Evolutionary conservation across 2,797 vertebrate species (phyloP).

Genomic region (Gorsachius magnificus): DNA sequence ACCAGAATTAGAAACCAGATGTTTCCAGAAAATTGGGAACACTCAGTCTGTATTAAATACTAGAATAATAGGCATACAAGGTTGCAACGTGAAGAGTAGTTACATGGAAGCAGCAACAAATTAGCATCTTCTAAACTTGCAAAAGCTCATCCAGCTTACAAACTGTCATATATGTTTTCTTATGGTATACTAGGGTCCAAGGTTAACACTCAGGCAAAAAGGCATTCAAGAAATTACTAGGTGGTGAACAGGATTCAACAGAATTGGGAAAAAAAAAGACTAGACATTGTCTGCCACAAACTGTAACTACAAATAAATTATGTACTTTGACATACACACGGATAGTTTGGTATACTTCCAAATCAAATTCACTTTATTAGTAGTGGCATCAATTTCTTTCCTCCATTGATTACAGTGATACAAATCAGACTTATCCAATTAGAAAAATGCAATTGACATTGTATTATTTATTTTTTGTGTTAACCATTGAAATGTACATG

Average conservation of each 20-base stretch:
- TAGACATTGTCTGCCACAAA: background rate
- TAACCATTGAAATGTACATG: background rate
- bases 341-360: background rate
- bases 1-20: background rate
- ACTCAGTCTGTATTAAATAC: background rate
- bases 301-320: background rate
- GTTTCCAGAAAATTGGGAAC: background rate
- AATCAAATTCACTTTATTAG: background rate
- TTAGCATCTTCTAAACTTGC: background rate
- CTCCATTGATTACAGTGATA: background rate
- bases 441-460: background rate
- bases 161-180: fast-evolving
- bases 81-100: background rate
- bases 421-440: fast-evolving
- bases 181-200: background rate
- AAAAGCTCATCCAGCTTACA: background rate
- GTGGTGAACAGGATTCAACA: background rate
- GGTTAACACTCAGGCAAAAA: background rate
- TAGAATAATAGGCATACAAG: background rate
- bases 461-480: background rate
- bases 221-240: background rate
- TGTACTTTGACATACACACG: background rate
- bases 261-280: background rate
- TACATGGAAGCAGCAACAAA: background rate
- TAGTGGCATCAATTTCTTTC: background rate